A percentile compares a stretch with the other conserved stretches of the same genome.
These are phyloP conservation scores for Lasius fuliginosus DNA, from an alignment of 2,888 invertebrate species.

Conservation along the genomic window DNA sequence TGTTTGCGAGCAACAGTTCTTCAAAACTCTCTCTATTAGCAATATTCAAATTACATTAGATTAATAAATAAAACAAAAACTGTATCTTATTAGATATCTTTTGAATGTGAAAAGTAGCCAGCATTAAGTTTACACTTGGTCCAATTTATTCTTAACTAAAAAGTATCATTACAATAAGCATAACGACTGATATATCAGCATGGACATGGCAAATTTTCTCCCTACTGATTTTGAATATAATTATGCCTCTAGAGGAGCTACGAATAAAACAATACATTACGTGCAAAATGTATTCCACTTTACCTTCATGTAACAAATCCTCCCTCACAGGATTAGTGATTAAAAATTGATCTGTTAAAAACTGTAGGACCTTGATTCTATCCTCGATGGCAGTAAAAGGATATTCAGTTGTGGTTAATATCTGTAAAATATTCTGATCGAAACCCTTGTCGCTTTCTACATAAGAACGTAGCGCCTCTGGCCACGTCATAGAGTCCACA, in stretches of 20 bases:
- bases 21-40: not conserved
- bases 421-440: conserved; percentile 91
- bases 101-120: not conserved
- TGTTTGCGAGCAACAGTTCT: not conserved
- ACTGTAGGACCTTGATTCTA: conserved; percentile 94
- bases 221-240: conserved; percentile 58
- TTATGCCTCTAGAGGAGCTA: not conserved
- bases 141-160: not conserved
- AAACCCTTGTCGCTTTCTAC: conserved; percentile 96
- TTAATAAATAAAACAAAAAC: not conserved
- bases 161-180: not conserved
- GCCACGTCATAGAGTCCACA: conserved; percentile 98
- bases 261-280: conserved; percentile 2
- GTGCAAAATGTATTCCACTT: not conserved
- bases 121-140: not conserved
- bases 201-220: conserved; percentile 57
- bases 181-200: conserved; percentile 61
- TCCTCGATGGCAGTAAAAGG: conserved; percentile 95
- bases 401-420: conserved; percentile 93
- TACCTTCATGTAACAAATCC: conserved; percentile 97
- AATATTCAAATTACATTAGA: not conserved
- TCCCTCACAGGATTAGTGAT: conserved; percentile 97
- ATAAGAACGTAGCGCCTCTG: conserved; percentile 95
- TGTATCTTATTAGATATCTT: not conserved
- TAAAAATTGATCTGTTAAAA: conserved; percentile 97